Evolutionary conservation across 2,113 vertebrate species (phyloP), one percentile per base, ranked within the genome.

Genomic region (Urocolius indicus): DNA sequence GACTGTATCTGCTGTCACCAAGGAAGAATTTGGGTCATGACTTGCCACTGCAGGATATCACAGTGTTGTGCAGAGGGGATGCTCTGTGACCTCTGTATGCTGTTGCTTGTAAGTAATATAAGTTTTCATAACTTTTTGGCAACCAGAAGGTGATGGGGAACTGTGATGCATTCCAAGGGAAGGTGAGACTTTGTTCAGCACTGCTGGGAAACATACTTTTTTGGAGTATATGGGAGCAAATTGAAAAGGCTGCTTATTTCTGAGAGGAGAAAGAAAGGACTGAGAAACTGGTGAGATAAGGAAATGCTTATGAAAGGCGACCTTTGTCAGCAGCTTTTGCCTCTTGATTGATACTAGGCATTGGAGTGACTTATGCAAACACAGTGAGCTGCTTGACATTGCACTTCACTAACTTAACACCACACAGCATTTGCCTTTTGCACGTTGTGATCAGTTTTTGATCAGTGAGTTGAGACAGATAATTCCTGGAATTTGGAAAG

Each of bases 361-460:
- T 96, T 91, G 62, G 77, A 93, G 62, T 78, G 43, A 61, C 74
- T 87, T 93, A 52, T 38, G 89, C 41, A 96, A 94, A 91, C 43
- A 93, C 46, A 80, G 27, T 13, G 72, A 81, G 41, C 34, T 89
- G 57, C 57, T 41, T 52, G 61, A 29, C 52, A 55, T 48, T 72
- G 77, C 81, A 72, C 58, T 91, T 91, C 3, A 11, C 52, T 36
- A 54, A 26, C 48, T 93, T 82, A 10, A 79, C 9, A 65, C 49
- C 45, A 61, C 74, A 94, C 22, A 68, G 62, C 81, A 23, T 76
- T 89, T 89, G 66, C 18, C 26, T 94, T 87, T 79, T 89, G 22
- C 36, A 51, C 15, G 30, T 38, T 34, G 43, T 73, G 61, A 79
- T 84, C 61, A 43, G 58, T n/a, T 92, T 93, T 65, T 76, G 81